Evolutionary conservation across 2,113 vertebrate genomes (phyloP), one percentile per base, ranked within the genome.

Genomic region (Isurus oxyrinchus): DNA sequence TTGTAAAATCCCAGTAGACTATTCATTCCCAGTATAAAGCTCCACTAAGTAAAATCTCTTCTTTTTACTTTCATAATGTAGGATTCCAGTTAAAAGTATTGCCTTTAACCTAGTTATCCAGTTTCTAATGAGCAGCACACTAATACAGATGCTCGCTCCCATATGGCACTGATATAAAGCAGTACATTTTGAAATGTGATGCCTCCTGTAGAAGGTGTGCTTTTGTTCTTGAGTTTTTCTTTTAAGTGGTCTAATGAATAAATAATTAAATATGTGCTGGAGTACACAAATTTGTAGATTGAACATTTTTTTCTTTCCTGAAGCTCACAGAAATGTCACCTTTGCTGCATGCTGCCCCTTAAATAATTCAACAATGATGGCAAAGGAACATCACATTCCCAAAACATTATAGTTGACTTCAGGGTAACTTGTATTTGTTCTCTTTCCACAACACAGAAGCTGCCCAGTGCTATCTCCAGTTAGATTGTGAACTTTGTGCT

Each of bases 31-130:
- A 93, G 35, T 93, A 21, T 93, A n/a, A n/a, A 63, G 59, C 57
- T 93, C 90, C 35, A 93, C 40, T 93, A 40, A n/a, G n/a, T 31
- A 93, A 40, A 93, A 40, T n/a, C 35, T n/a, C 31, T 93, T 93
- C 14, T 16, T 63, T 93, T 93, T 59, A 63, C 57, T 93, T 2
- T 35, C 59, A 63, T 61, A 63, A 40, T 93, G 90, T 63, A 40
- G 59, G n/a, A 93, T 93, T 40, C 35, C 59, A 63, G 59, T 63
- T 93, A n/a, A 93, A 93, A 93, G 57, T 6, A 63, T 63, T 63
- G 35, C 57, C 23, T 93, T 93, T 93, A 93, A 93, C 31, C n/a
- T 6, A 93, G 59, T 93, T 93, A 93, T 63, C 90, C 59, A 63
- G 31, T 61, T n/a, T 63, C 31, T n/a, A 93, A 93, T 93, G 90